phyloP scores from a whole-genome alignment of 2,797 vertebrate genomes.

The Falco concolor region DNA sequence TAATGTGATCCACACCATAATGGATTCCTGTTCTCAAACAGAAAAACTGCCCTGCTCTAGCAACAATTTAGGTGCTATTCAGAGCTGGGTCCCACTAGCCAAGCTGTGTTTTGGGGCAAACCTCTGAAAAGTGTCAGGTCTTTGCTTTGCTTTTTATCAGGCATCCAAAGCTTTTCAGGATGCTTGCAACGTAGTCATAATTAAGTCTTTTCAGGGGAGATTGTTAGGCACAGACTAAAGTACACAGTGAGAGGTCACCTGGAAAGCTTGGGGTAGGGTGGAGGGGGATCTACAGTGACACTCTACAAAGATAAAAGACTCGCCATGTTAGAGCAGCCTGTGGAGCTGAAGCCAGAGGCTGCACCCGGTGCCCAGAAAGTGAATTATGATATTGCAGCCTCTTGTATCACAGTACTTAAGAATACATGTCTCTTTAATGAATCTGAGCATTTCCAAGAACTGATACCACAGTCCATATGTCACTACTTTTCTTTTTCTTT shows the following conservation, averaged over 20 bases:
- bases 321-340: neutral
- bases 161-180: neutral
- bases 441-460: neutral
- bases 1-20: neutral
- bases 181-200: neutral
- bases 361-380: neutral
- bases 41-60: neutral
- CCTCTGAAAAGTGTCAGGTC: neutral
- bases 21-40: neutral
- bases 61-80: neutral
- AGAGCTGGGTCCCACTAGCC: neutral
- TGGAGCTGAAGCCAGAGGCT: neutral
- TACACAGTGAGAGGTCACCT: neutral
- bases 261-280: neutral
- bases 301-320: neutral
- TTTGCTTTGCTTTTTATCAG: neutral
- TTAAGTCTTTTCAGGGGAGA: neutral
- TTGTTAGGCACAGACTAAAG: neutral
- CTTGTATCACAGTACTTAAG: neutral
- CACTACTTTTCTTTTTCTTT: neutral
- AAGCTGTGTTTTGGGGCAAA: neutral
- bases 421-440: neutral
- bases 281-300: neutral
- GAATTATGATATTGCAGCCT: neutral
- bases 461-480: neutral